Conservation (phyloP, 2,888 invertebrate species). For the Ectemnius cavifrons region DNA sequence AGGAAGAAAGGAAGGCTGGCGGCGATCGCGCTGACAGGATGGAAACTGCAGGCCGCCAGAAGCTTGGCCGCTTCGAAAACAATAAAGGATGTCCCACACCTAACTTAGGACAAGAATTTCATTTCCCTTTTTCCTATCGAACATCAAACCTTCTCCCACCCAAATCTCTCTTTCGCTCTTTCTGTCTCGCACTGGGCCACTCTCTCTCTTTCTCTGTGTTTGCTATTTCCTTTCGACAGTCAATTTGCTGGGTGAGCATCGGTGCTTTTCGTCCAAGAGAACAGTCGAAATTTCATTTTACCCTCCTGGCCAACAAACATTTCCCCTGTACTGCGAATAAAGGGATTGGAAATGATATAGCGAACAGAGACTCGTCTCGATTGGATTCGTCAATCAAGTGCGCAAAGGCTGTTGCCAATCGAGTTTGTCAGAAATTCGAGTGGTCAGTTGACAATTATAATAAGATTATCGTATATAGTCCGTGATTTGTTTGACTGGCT, state of each 20-base stretch:
- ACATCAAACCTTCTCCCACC: conserved; percentile 27
- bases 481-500: too few relatives aligned
- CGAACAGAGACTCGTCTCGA: too few relatives aligned
- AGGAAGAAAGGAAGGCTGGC: conserved; percentile 18
- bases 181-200: conserved; percentile 1
- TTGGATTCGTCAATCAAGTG: too few relatives aligned
- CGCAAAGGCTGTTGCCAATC: too few relatives aligned
- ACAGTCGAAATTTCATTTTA: not conserved
- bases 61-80: conserved; percentile 32
- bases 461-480: too few relatives aligned
- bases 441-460: too few relatives aligned
- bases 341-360: too few relatives aligned
- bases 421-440: too few relatives aligned
- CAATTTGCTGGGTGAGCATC: conserved; percentile 60
- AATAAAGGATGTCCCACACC: conserved; percentile 34
- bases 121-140: conserved; percentile 67
- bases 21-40: conserved; percentile 23
- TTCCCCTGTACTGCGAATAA: too few relatives aligned
- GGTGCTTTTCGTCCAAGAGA: conserved; percentile 34
- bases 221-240: conserved; percentile 60
- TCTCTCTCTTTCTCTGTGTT: conserved; percentile 17
- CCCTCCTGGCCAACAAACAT: too few relatives aligned
- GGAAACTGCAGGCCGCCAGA: conserved; percentile 25
- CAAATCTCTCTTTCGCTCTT: too few relatives aligned
- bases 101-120: conserved; percentile 63